phyloP scores from a whole-genome alignment of 1,140 invertebrate species.

The Brachionus koreanus region DNA sequence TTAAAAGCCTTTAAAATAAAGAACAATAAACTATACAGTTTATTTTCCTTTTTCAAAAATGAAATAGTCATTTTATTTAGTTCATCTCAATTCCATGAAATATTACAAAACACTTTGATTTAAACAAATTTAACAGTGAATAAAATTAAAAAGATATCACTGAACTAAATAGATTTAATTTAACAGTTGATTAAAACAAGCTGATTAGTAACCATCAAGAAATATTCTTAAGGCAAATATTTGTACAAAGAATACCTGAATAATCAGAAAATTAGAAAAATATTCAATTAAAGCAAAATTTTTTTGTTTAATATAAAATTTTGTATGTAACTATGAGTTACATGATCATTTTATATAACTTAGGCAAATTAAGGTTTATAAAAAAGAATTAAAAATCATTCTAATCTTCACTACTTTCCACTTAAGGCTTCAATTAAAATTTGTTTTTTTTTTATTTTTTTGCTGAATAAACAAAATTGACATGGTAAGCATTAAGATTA shows the following conservation, averaged over 20 bases:
- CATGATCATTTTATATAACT: constrained; percentile 20
- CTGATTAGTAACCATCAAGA: background rate
- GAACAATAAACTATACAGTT: background rate
- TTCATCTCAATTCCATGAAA: too few species aligned
- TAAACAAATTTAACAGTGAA: too few species aligned
- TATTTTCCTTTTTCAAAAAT: background rate
- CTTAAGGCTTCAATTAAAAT: background rate
- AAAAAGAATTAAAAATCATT: background rate
- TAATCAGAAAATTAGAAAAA: background rate
- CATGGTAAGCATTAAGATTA: background rate
- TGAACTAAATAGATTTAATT: background rate
- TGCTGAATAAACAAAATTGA: constrained; percentile 6
- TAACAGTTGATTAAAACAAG: background rate
- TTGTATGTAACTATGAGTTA: constrained; percentile 25
- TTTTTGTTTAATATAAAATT: background rate
- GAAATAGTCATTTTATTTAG: too few species aligned
- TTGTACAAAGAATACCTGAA: background rate
- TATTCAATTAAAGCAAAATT: background rate
- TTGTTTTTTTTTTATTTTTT: background rate
- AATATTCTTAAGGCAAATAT: background rate
- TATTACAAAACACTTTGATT: too few species aligned
- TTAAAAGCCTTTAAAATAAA: too few species aligned
- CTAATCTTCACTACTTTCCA: background rate
- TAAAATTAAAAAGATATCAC: background rate
- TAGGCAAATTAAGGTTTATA: background rate